A percentile compares a stretch with the other conserved stretches of the same genome.
Evolutionary conservation across 1,140 invertebrate species (phyloP).

Genomic region (Eriocheir sinensis): DNA sequence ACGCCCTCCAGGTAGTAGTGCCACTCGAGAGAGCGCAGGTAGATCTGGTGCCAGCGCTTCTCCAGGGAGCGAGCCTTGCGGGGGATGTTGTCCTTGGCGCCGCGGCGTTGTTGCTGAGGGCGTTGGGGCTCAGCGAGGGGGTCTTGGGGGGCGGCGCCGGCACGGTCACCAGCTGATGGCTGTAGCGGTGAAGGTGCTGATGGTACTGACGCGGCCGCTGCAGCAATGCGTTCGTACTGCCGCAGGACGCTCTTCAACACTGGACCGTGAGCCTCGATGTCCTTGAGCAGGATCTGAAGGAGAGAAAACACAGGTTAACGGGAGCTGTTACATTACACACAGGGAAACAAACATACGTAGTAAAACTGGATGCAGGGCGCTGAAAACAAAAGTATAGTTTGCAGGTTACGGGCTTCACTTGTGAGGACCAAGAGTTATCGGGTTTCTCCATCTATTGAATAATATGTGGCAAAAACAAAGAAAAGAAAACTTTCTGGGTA

Average conservation of each 20-base stretch:
- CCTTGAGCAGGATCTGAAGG: slow-evolving; percentile 90
- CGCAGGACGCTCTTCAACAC: slow-evolving; percentile 90
- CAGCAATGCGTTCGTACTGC: slow-evolving; percentile 85
- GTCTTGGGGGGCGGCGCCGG: slow-evolving; percentile 47
- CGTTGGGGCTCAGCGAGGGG: not conserved
- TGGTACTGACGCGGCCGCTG: slow-evolving; percentile 78
- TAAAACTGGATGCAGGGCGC: too few relatives aligned
- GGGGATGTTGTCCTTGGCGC: slow-evolving; percentile 79
- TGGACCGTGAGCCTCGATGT: slow-evolving; percentile 92
- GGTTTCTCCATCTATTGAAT: too few relatives aligned
- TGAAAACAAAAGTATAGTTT: too few relatives aligned
- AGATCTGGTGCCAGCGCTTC: slow-evolving; percentile 93
- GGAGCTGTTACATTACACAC: too few relatives aligned
- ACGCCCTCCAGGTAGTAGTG: slow-evolving; percentile 90
- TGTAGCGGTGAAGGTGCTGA: not conserved
- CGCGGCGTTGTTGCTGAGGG: slow-evolving; percentile 76
- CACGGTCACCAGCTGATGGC: slow-evolving; percentile 33
- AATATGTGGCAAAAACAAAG: too few relatives aligned
- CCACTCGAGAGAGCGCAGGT: slow-evolving; percentile 93
- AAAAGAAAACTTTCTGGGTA: too few relatives aligned
- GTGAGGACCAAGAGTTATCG: too few relatives aligned
- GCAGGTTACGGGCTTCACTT: too few relatives aligned
- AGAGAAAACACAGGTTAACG: slow-evolving; percentile 1
- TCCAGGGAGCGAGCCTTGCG: slow-evolving; percentile 86
- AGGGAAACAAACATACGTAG: too few relatives aligned